Base-by-base conservation (phyloP, 1,140 invertebrate species). In the Dinothrombium tinctorium region DNA sequence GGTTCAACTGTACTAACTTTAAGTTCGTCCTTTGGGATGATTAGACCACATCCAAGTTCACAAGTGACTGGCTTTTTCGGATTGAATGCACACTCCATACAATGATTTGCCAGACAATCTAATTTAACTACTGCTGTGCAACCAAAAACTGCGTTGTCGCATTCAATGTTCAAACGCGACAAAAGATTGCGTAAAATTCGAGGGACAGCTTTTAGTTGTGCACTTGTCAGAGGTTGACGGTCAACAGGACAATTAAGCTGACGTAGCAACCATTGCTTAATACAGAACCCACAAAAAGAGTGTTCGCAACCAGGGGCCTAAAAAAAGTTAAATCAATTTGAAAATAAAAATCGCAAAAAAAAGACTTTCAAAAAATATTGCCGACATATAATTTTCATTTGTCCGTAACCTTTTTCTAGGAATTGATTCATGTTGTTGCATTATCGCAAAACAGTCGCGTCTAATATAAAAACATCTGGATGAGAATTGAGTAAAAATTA, bases 291-390 rank as follows among this genome's bases (percentile, higher is more conserved):
- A 62, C 87, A 94, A 64, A 92, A 92, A 43, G 84, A 83, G 65
- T 94, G 86, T 58, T 94, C 87, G 62, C 86, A 92, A 49, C 74
- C 71, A 28, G 83, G 81, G 43, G 83, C 83, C 83, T 94, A 59
- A 21, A 68, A 17, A 39, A 14, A 45, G 15, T n/a, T 22, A 4
- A 29, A 14, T 42, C 12, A 42, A 23, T 44, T 5, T 45, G 14
- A 35, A n/a, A 14, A 41, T 8, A 33, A 2, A 17, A 2, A 33
- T 17, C 11, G 20, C 6, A 33, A 33, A 33, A 14, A 14, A 8
- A 14, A 33, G 6, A 8, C 5, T 33, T 14, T n/a, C n/a, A n/a
- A n/a, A n/a, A n/a, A n/a, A n/a, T n/a, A n/a, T n/a, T n/a, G n/a
- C n/a, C n/a, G n/a, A n/a, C n/a, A n/a, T n/a, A n/a, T n/a, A n/a